Base-by-base conservation (phyloP, 1,140 invertebrate species). In the Drosophila sproati region DNA sequence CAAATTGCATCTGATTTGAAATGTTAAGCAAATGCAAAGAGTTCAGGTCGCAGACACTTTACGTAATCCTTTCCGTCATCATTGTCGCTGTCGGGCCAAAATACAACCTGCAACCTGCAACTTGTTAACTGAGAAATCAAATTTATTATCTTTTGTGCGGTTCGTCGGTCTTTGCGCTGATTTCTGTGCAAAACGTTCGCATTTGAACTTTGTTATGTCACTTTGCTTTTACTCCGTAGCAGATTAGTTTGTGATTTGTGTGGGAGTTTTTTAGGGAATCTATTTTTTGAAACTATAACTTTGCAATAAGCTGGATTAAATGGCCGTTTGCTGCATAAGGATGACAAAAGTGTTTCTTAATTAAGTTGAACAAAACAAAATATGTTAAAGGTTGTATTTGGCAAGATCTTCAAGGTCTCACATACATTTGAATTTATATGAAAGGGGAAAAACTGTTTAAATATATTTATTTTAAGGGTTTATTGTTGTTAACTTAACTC, bases 171-270 rank as follows among this genome's bases (percentile, higher is more conserved):
- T 8, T 12, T 54, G 31, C 34, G 68, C 41, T 59, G 34, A 39
- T 45, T 51, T 54, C 10, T 72, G 64, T 45, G 66, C 83, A 88
- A 86, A 86, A 79, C 61, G 83, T 61, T 82, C 83, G 52, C 82
- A 83, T 83, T 88, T 87, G 80, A 87, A 87, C 83, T 80, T 78
- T 88, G 83, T 82, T 86, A 82, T 87, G 83, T 86, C 82, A 88
- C 63, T 56, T 82, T 69, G 50, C 20, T 59, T 67, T 31, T 48
- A 43, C 60, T 35, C 41, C 52, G 35, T 29, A 31, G 52, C 54
- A 54, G 50, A 54, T 54, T 55, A 71, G 63, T 34, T 59, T 76
- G 59, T 55, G 75, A 82, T 82, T 82, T 82, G 73, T 82, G 69
- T 81, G 72, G 78, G 82, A 82, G 77, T 67, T 43, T 28, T 8